These are phyloP conservation scores for Uromys caudimaculatus DNA, from an alignment of 2,797 vertebrate species.

Conservation along the genomic window DNA sequence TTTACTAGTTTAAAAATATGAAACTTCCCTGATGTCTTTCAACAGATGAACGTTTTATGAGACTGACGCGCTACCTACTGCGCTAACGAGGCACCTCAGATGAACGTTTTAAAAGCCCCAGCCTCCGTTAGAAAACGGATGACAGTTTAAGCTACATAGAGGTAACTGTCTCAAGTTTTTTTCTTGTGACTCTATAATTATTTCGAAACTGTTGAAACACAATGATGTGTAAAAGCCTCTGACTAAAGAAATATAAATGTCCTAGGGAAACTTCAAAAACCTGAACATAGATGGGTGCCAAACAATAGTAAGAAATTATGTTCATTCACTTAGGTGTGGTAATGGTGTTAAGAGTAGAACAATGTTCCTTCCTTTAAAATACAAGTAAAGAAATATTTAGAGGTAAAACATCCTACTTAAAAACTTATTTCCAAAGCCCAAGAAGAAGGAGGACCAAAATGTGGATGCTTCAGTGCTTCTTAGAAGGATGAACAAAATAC, in stretches of 20 bases:
- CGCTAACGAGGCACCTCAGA: too few relatives aligned
- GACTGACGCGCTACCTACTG: too few relatives aligned
- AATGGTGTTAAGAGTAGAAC: neutral
- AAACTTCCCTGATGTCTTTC: neutral
- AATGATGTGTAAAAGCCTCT: neutral
- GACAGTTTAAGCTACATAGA: neutral
- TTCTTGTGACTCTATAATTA: neutral
- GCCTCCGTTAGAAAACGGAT: neutral
- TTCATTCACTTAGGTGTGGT: neutral
- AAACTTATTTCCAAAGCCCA: too few relatives aligned
- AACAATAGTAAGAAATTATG: neutral
- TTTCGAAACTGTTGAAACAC: neutral
- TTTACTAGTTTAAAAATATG: neutral
- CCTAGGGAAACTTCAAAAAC: neutral
- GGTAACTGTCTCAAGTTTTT: too few relatives aligned
- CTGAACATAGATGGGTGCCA: neutral
- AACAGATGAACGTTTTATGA: neutral
- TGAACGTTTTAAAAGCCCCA: neutral
- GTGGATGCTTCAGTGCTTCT: too few relatives aligned
- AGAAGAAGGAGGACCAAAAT: too few relatives aligned
- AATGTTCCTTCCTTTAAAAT: neutral
- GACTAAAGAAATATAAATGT: neutral
- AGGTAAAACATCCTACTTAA: too few relatives aligned
- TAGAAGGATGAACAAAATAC: too few relatives aligned
- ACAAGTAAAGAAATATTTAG: neutral